Conservation (phyloP, 2,113 vertebrate species). For the Bufo gargarizans region DNA sequence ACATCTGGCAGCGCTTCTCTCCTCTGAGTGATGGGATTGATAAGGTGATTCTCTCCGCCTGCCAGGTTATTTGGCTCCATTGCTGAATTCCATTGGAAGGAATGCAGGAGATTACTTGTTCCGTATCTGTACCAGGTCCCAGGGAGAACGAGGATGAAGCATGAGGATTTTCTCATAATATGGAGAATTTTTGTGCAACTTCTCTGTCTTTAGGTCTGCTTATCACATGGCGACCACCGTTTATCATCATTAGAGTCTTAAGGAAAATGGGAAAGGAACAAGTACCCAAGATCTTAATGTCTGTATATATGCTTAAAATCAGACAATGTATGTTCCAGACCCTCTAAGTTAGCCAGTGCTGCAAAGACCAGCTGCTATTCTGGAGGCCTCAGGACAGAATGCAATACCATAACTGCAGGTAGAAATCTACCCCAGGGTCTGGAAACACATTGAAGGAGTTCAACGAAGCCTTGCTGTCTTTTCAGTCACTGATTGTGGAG, state of each 20-base stretch:
- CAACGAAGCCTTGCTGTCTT: too few relatives aligned
- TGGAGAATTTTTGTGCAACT: background rate
- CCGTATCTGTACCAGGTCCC: slow-evolving; percentile 40
- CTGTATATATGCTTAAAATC: too few relatives aligned
- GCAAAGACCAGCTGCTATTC: too few relatives aligned
- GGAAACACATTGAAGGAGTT: too few relatives aligned
- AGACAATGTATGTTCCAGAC: too few relatives aligned
- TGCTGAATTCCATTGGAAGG: slow-evolving; percentile 24
- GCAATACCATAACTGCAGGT: too few relatives aligned
- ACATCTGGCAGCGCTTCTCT: background rate
- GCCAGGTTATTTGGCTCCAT: slow-evolving; percentile 31
- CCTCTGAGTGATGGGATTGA: slow-evolving; percentile 15
- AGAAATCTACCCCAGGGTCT: too few relatives aligned
- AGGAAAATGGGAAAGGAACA: background rate
- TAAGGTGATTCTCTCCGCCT: slow-evolving; percentile 26
- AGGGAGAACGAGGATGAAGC: slow-evolving; percentile 3
- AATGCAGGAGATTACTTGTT: slow-evolving; percentile 36
- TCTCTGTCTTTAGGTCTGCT: background rate
- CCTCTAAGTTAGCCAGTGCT: too few relatives aligned
- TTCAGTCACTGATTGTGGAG: too few relatives aligned
- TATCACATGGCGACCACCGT: background rate
- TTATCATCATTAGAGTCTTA: background rate
- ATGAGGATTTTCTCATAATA: background rate
- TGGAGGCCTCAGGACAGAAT: too few relatives aligned
- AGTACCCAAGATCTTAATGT: too few relatives aligned